Conservation (phyloP, 2,888 invertebrate species). For the Acronicta aceris region DNA sequence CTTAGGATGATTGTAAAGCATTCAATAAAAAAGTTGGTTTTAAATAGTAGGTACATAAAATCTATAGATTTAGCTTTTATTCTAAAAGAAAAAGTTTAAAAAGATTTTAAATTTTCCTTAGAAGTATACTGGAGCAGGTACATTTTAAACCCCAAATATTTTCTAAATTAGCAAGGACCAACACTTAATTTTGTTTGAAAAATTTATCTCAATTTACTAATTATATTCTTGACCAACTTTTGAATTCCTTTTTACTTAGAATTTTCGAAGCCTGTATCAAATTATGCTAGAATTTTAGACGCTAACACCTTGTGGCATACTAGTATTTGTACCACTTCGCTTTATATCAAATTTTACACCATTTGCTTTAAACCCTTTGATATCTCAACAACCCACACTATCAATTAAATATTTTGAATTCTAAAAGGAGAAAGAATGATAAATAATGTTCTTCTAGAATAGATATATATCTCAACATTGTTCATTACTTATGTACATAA, state of each 20-base stretch:
- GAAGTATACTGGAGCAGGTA: slow-evolving; percentile 59
- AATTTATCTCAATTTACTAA: slow-evolving; percentile 67
- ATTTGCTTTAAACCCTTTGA: slow-evolving; percentile 70
- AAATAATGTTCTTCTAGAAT: slow-evolving; percentile 66
- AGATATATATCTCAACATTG: slow-evolving; percentile 68
- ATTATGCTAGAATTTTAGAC: slow-evolving; percentile 74
- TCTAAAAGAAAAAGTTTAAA: slow-evolving; percentile 60
- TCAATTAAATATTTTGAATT: slow-evolving; percentile 57
- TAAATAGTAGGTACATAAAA: slow-evolving; percentile 61
- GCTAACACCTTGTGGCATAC: slow-evolving; percentile 66
- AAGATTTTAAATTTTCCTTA: slow-evolving; percentile 64
- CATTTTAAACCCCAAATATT: slow-evolving; percentile 62
- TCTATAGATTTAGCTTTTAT: slow-evolving; percentile 64
- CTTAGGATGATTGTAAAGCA: slow-evolving; percentile 46
- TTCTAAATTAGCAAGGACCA: slow-evolving; percentile 79
- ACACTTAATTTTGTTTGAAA: slow-evolving; percentile 63
- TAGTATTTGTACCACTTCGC: slow-evolving; percentile 74
- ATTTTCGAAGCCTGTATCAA: slow-evolving; percentile 76
- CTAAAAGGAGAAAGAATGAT: slow-evolving; percentile 50
- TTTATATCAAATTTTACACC: slow-evolving; percentile 72
- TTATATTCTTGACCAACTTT: slow-evolving; percentile 76
- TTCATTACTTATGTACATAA: slow-evolving; percentile 78
- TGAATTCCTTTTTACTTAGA: slow-evolving; percentile 73
- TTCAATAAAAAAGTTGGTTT: slow-evolving; percentile 52
- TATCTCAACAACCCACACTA: slow-evolving; percentile 63